Evolutionary conservation across 1,140 invertebrate genomes (phyloP).

Genomic region (Episyrphus balteatus): DNA sequence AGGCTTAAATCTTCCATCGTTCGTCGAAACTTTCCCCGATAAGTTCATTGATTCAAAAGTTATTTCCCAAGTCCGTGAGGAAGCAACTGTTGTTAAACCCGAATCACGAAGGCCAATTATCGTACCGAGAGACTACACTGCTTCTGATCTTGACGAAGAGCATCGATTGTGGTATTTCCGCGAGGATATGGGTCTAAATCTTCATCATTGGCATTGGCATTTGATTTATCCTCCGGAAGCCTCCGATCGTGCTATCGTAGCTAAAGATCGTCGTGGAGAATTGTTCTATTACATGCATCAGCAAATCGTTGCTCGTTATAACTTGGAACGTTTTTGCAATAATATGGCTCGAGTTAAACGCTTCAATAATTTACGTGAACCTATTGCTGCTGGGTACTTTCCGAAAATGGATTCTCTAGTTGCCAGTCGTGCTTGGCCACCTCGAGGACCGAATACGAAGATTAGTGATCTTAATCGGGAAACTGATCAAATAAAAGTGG

Average conservation of each 20-base stretch:
- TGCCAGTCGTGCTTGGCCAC: slow-evolving; percentile 50
- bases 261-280: slow-evolving; percentile 60
- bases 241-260: slow-evolving; percentile 43
- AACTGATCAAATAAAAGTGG: slow-evolving; percentile 51
- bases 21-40: slow-evolving; percentile 64
- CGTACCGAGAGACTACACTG: slow-evolving; percentile 61
- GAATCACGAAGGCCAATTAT: slow-evolving; percentile 53
- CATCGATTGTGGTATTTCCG: slow-evolving; percentile 60
- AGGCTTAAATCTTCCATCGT: slow-evolving; percentile 54
- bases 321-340: slow-evolving; percentile 56
- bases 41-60: slow-evolving; percentile 64
- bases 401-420: slow-evolving; percentile 58
- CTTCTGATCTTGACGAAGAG: slow-evolving; percentile 58
- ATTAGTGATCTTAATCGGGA: slow-evolving; percentile 55
- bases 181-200: slow-evolving; percentile 60
- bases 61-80: slow-evolving; percentile 54
- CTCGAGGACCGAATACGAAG: slow-evolving; percentile 46
- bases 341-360: slow-evolving; percentile 44
- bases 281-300: slow-evolving; percentile 72
- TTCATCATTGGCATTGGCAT: slow-evolving; percentile 80
- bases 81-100: slow-evolving; percentile 49
- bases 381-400: slow-evolving; percentile 59
- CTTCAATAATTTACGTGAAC: slow-evolving; percentile 47
- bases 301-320: slow-evolving; percentile 55
- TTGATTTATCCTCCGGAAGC: slow-evolving; percentile 63